Percentiles rank a stretch among this genome's conserved stretches.
These are phyloP conservation scores for Allobates femoralis DNA, from an alignment of 2,797 vertebrate genomes.

Conservation along the genomic window DNA sequence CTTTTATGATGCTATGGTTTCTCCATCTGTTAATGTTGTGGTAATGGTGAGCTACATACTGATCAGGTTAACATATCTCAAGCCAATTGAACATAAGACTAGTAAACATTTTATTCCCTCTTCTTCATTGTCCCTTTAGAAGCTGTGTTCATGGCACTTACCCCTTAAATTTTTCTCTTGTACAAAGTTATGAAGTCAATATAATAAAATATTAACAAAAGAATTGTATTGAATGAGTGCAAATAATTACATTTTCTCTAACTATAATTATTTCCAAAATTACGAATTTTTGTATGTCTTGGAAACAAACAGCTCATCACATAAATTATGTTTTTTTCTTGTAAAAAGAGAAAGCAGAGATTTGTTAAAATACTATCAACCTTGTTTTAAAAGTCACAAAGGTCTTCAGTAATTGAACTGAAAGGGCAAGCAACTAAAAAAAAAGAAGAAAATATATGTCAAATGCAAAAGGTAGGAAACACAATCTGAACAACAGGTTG, in stretches of 20 bases:
- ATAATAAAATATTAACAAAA: background rate
- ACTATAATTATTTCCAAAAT: background rate
- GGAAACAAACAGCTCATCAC: conserved; percentile 16
- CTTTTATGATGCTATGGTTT: no score
- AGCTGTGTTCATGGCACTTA: no score
- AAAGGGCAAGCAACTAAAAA: conserved; percentile 56
- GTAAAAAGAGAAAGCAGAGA: conserved; percentile 42
- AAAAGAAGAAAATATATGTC: conserved; percentile 39
- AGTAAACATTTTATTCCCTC: no score
- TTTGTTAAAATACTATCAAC: conserved; percentile 41
- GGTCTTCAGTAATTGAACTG: conserved; percentile 55
- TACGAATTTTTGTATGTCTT: background rate
- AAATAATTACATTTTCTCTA: background rate
- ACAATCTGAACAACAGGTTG: conserved; percentile 45
- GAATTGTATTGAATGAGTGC: background rate
- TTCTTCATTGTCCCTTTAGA: no score
- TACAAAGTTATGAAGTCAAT: background rate
- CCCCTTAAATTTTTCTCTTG: no score
- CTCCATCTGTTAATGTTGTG: no score
- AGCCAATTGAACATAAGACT: no score
- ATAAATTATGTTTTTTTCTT: conserved; percentile 29
- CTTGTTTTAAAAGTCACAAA: conserved; percentile 49
- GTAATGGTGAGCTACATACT: no score
- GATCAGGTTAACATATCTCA: no score
- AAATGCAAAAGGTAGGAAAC: conserved; percentile 47